Conservation (phyloP, 2,113 vertebrate species). For the Pardalotus punctatus region DNA sequence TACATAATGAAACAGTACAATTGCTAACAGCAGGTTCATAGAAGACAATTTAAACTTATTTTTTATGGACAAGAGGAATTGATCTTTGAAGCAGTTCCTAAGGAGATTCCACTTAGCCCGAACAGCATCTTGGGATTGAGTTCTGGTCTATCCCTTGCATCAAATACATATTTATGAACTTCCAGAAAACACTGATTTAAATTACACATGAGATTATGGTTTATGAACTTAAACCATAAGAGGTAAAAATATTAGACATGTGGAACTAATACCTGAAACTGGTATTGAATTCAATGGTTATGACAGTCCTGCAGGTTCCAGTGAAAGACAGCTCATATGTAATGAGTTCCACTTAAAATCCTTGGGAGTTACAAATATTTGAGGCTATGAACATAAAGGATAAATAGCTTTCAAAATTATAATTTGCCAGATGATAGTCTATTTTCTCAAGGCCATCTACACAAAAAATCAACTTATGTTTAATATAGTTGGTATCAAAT, state of each 20-base stretch:
- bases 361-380: not conserved
- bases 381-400: not conserved
- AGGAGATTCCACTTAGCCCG: slow-evolving; percentile 68
- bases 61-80: slow-evolving; percentile 73
- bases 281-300: not conserved
- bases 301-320: not conserved
- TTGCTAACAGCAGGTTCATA: slow-evolving; percentile 67
- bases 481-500: not conserved
- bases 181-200: slow-evolving; percentile 50
- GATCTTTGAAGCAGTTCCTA: slow-evolving; percentile 71
- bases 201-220: slow-evolving; percentile 35
- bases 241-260: not conserved
- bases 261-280: not conserved
- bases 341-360: not conserved
- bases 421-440: not conserved
- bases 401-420: not conserved
- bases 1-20: slow-evolving; percentile 76
- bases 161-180: slow-evolving; percentile 59
- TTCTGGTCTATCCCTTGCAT: slow-evolving; percentile 53
- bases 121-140: slow-evolving; percentile 68
- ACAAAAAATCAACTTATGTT: not conserved
- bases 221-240: slow-evolving; percentile 15
- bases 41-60: slow-evolving; percentile 68
- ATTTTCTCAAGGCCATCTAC: not conserved
- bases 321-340: not conserved